Evolutionary conservation across 2,888 invertebrate genomes (phyloP).

Genomic region (Axea sp.): DNA sequence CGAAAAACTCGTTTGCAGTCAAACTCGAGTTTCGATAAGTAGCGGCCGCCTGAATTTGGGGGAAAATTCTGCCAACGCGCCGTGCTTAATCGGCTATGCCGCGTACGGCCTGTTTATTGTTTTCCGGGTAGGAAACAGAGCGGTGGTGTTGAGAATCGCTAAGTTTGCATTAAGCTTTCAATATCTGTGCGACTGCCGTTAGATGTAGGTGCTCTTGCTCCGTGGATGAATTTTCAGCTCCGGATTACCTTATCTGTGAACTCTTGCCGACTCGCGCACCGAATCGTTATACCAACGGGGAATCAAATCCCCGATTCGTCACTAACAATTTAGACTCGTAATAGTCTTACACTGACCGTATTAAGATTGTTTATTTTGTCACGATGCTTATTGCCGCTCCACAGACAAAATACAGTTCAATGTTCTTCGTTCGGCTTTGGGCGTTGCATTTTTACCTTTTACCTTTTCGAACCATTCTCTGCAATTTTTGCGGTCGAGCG

Average conservation of each 20-base stretch:
- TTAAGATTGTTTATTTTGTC: constrained; percentile 30
- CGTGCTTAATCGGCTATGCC: constrained; percentile 66
- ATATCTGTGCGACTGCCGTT: constrained; percentile 44
- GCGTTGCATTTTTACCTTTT: no score
- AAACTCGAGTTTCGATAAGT: constrained; percentile 61
- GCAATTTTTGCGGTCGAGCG: no score
- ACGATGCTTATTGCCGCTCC: not conserved
- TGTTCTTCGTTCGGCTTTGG: no score
- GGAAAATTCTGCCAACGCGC: constrained; percentile 47
- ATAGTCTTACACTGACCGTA: constrained; percentile 47
- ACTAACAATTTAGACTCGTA: constrained; percentile 67
- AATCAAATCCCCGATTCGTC: constrained; percentile 70
- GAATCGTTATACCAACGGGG: constrained; percentile 66
- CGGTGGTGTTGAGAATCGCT: constrained; percentile 60
- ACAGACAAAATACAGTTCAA: no score
- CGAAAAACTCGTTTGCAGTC: constrained; percentile 59
- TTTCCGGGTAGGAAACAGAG: constrained; percentile 65
- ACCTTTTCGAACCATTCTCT: no score
- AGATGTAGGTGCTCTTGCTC: constrained; percentile 34
- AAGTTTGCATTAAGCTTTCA: constrained; percentile 66
- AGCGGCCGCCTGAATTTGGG: constrained; percentile 40
- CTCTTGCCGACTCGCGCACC: constrained; percentile 72
- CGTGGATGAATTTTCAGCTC: constrained; percentile 58
- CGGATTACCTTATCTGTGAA: constrained; percentile 78
- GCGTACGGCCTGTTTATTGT: constrained; percentile 71